Base-by-base conservation (phyloP, 2,113 vertebrate species). In the Trinectes maculatus region DNA sequence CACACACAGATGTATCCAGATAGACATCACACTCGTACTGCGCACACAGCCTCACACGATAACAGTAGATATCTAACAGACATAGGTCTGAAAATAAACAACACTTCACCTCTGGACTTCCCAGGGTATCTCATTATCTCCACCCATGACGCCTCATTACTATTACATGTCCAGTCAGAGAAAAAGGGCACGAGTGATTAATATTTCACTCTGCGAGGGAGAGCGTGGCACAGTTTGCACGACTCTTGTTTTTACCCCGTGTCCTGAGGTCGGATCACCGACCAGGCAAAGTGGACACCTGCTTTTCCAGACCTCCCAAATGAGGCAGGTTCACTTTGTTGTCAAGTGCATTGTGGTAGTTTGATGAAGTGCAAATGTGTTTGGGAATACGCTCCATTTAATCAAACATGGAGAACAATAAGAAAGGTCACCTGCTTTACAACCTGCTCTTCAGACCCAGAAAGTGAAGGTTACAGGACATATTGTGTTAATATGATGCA, bases 101-200 rank as follows among this genome's bases (percentile, higher is more conserved):
- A 46, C 63, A n/a, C 51, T 60, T 42, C 58, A 56, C 48, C 52
- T 69, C 60, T 25, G 9, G 46, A 48, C 79, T 55, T 84, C 74
- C 74, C 80, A 66, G 78, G 82, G 58, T 67, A 40, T 77, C 84
- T 89, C 81, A 89, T 89, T 89, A 89, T 74, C 77, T 78, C 88
- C 13, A 63, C 85, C 82, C 85, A 61, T 79, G 89, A 85, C 54
- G 79, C 80, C 84, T 86, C 88, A 78, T 89, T 82, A 84, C 56
- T 40, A 19, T 55, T 68, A 42, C 58, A 58, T 79, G 86, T 87
- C 86, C 86, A 84, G 71, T 80, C 66, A n/a, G 56, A 77, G 65
- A 49, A 60, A 89, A 89, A 89, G 86, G 86, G 75, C 85, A 81
- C 31, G 13, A 9, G 48, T 69, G 67, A 84, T 89, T 78, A 89